Percentiles rank a stretch among this genome's conserved stretches.
Evolutionary conservation across 2,113 vertebrate genomes (phyloP).

Genomic region (Parus major): DNA sequence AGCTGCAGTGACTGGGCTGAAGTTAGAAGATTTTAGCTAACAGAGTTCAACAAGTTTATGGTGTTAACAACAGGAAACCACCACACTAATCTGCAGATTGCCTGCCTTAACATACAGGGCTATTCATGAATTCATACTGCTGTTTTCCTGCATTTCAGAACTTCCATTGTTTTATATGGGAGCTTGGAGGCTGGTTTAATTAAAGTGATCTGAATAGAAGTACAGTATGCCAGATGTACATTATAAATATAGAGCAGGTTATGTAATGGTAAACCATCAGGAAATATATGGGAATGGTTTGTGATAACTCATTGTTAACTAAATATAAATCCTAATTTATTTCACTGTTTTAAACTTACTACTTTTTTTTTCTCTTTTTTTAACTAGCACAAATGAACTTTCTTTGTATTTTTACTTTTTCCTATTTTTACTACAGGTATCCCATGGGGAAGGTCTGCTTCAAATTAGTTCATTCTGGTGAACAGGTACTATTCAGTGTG

Average conservation of each 20-base stretch:
- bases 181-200: slow-evolving; percentile 79
- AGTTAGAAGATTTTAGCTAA: not conserved
- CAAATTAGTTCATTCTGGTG: slow-evolving; percentile 62
- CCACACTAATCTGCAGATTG: slow-evolving; percentile 3
- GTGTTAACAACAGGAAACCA: slow-evolving; percentile 48
- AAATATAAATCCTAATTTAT: slow-evolving; percentile 77
- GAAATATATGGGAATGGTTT: slow-evolving; percentile 72
- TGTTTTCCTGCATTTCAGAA: slow-evolving; percentile 50
- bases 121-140: slow-evolving; percentile 25
- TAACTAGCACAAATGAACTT: slow-evolving; percentile 67
- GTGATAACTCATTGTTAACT: slow-evolving; percentile 77
- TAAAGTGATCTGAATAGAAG: slow-evolving; percentile 76
- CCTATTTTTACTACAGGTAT: slow-evolving; percentile 56
- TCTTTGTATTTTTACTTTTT: slow-evolving; percentile 65
- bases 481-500: slow-evolving; percentile 27
- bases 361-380: slow-evolving; percentile 23
- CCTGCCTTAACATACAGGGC: slow-evolving; percentile 31
- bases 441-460: slow-evolving; percentile 62
- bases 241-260: slow-evolving; percentile 75
- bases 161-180: slow-evolving; percentile 68
- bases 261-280: slow-evolving; percentile 77
- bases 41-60: not conserved
- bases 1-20: not conserved
- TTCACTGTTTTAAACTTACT: slow-evolving; percentile 68
- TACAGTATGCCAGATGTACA: slow-evolving; percentile 76